Evolutionary conservation across 2,797 vertebrate genomes (phyloP), one percentile per base, ranked within the genome.

Genomic region (Alosa sapidissima): DNA sequence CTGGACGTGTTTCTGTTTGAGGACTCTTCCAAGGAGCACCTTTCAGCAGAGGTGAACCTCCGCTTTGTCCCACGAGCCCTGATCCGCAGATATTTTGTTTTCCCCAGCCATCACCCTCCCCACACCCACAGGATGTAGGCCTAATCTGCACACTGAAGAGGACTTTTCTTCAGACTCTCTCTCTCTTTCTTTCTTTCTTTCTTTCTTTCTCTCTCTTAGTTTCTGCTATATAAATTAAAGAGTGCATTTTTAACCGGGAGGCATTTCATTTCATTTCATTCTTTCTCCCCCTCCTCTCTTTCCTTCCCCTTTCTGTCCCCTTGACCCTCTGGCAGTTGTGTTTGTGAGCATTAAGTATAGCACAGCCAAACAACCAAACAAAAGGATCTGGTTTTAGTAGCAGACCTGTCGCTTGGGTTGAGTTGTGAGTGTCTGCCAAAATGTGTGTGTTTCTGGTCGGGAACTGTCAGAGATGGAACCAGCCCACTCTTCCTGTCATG

Each of bases 11-110:
- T 81, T 82, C 87, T 91, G 89, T 93, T 93, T 93, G 86, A 90
- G 65, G 81, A 92, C 88, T 87, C 90, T 92, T 93, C 89, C 3
- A 51, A 49, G 88, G 85, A 84, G 81, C 84, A 10, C 82, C 86
- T 88, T 90, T 81, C 82, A 84, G 88, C 88, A 88, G 85, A 88
- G 89, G 89, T 85, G 85, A 87, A 48, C 41, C 89, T 72, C 65
- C 0, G 36, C 72, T 45, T 78, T 47, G 72, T 78, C 72, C 16
- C 72, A 2, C 1, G 2, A 28, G 60, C 60, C 10, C 28, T 14
- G 10, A 36, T 36, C 2, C 65, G 4, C 11, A 14, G 28, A 36
- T 72, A 14, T 72, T 36, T 41, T 14, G 28, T 16, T 78, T 21
- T 47, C 9, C 41, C 41, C 33, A 1, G 4, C 36, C 68, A 68